Conservation (phyloP, 2,797 vertebrate species). For the Lophius americanus region DNA sequence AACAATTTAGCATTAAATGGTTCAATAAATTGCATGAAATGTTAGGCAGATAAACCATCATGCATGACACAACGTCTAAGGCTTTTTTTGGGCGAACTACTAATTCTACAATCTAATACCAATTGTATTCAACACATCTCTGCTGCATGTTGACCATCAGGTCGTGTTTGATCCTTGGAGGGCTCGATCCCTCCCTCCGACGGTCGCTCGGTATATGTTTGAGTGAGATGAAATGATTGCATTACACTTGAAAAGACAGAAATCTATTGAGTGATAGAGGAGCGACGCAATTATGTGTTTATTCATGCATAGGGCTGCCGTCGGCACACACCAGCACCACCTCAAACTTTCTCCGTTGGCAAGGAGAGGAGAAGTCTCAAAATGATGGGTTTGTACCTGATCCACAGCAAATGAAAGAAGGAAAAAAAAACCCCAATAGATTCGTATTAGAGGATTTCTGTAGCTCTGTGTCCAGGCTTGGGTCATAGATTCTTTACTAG, state of each 20-base stretch:
- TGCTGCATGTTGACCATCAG: not conserved
- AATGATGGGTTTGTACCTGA: constrained; percentile 56
- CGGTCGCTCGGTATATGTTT: constrained; percentile 15
- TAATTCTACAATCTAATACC: not conserved
- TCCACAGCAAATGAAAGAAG: constrained; percentile 45
- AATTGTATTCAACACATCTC: not conserved
- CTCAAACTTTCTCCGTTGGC: constrained; percentile 61
- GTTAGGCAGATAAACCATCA: constrained; percentile 31
- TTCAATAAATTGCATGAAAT: too few relatives aligned
- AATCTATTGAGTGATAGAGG: constrained; percentile 45
- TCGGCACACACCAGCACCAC: constrained; percentile 57
- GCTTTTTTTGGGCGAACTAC: constrained; percentile 9
- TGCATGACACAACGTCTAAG: constrained; percentile 21
- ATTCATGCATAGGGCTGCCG: constrained; percentile 52
- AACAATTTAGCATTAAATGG: too few relatives aligned
- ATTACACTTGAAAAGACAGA: constrained; percentile 45
- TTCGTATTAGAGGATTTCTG: constrained; percentile 64
- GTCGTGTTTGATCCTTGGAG: constrained; percentile 4
- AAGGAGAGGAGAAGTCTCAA: constrained; percentile 59
- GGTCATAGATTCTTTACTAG: constrained; percentile 63
- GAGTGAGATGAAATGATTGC: constrained; percentile 43
- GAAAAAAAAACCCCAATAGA: constrained; percentile 59
- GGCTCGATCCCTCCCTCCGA: constrained; percentile 15
- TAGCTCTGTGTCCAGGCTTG: constrained; percentile 38
- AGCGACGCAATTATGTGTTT: constrained; percentile 37